Percentiles rank a stretch among this genome's conserved stretches.
These are phyloP conservation scores for Panopea generosa DNA, from an alignment of 2,888 invertebrate species.

Conservation along the genomic window DNA sequence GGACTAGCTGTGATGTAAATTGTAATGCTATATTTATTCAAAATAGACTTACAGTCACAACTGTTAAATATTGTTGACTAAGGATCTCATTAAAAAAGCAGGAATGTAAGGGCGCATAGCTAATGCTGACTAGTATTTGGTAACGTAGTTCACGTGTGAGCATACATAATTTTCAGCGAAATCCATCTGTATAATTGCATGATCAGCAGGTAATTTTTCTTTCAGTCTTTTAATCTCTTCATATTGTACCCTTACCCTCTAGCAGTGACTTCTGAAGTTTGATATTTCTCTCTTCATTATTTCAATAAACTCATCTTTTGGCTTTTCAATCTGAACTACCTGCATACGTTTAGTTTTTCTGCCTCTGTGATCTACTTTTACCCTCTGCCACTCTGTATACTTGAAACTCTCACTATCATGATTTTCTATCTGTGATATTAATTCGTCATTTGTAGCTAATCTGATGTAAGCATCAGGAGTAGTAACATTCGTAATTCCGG, in stretches of 20 bases:
- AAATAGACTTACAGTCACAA: too few relatives aligned
- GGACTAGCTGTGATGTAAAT: too few relatives aligned
- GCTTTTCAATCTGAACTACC: slow-evolving; percentile 22
- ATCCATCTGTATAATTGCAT: slow-evolving; percentile 41
- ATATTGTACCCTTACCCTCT: slow-evolving; percentile 35
- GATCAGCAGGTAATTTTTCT: slow-evolving; percentile 17
- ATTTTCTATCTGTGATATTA: slow-evolving; percentile 5
- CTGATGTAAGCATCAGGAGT: slow-evolving; percentile 25
- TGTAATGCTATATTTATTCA: too few relatives aligned
- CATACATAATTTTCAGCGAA: slow-evolving; percentile 51
- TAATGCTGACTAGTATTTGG: too few relatives aligned
- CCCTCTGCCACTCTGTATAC: slow-evolving; percentile 32
- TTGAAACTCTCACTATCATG: slow-evolving; percentile 9
- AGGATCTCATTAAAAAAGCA: too few relatives aligned
- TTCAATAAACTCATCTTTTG: slow-evolving; percentile 35
- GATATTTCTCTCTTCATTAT: slow-evolving; percentile 18
- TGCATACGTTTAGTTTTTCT: slow-evolving; percentile 33
- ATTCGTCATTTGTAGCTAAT: slow-evolving; percentile 18
- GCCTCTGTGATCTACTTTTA: slow-evolving; percentile 39
- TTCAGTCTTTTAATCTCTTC: slow-evolving; percentile 16
- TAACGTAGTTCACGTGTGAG: too few relatives aligned
- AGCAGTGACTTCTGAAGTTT: slow-evolving; percentile 19
- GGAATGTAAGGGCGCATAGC: too few relatives aligned
- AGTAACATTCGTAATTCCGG: neutral
- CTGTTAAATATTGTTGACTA: too few relatives aligned